A percentile compares a stretch with the other conserved stretches of the same genome.
phyloP scores from a whole-genome alignment of 92 coral and sea anemone genomes.

The Isaurus tuberculatus region DNA sequence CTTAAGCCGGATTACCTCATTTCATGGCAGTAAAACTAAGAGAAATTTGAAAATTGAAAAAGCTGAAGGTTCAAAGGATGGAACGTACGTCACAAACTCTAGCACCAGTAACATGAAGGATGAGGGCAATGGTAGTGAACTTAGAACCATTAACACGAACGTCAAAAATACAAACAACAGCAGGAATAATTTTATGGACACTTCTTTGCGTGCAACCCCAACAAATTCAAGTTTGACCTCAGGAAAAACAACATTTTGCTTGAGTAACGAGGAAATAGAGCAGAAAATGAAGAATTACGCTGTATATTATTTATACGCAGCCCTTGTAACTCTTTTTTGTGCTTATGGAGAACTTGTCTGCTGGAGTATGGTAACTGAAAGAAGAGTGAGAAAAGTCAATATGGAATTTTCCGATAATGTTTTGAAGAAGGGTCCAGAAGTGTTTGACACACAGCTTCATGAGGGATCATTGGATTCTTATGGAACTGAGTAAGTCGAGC shows the following conservation, averaged over 20 bases:
- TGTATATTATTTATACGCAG: conserved; percentile 81
- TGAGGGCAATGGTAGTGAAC: background rate
- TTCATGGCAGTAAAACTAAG: background rate
- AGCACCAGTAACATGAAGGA: conserved; percentile 25
- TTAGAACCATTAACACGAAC: conserved; percentile 28
- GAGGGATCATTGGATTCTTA: conserved; percentile 12
- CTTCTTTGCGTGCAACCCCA: conserved; percentile 15
- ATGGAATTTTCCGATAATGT: conserved; percentile 51
- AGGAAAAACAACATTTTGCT: conserved; percentile 41
- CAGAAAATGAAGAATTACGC: conserved; percentile 82
- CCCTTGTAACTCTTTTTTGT: conserved; percentile 83
- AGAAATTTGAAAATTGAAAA: conserved; percentile 1
- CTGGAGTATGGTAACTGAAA: conserved; percentile 87
- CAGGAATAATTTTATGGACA: conserved; percentile 3
- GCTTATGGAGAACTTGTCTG: conserved; percentile 90
- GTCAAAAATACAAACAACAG: conserved; percentile 34
- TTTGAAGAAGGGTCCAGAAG: conserved; percentile 50
- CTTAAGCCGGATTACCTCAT: background rate
- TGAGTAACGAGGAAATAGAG: conserved; percentile 61
- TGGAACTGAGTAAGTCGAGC: background rate
- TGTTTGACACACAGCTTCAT: conserved; percentile 31
- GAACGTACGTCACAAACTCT: background rate
- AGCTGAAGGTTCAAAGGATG: conserved; percentile 14
- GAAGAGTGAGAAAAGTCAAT: conserved; percentile 61
- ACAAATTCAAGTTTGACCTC: conserved; percentile 26